Evolutionary conservation across 2,113 vertebrate species (phyloP).

Genomic region (Oostethus manadensis): DNA sequence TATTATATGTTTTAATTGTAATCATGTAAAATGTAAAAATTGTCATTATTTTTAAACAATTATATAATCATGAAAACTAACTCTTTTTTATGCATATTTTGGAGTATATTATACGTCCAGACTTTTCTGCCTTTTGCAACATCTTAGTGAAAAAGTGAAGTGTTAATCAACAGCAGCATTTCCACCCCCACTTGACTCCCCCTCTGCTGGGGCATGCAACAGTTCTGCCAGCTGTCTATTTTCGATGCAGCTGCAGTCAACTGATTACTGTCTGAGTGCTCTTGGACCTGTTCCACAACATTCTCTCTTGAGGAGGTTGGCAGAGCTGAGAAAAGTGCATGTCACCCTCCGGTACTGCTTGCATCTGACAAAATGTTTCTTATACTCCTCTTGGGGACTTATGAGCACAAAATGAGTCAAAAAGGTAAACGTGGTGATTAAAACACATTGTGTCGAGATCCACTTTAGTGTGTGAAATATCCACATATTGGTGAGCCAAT

Average conservation of each 20-base stretch:
- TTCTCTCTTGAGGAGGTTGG: slow-evolving; percentile 11
- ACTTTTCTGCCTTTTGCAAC: slow-evolving; percentile 4
- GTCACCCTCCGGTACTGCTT: too few relatives aligned
- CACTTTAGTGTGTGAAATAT: too few relatives aligned
- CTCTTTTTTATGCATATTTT: not conserved
- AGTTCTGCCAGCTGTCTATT: slow-evolving; percentile 53
- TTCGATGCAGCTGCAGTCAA: slow-evolving; percentile 32
- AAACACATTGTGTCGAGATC: too few relatives aligned
- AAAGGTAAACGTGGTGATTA: too few relatives aligned
- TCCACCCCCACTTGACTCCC: not conserved
- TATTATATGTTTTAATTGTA: too few relatives aligned
- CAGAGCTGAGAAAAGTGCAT: slow-evolving; percentile 11
- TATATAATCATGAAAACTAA: too few relatives aligned
- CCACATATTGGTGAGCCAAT: too few relatives aligned
- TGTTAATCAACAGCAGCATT: slow-evolving; percentile 3
- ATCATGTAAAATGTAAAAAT: too few relatives aligned
- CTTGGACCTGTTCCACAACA: slow-evolving; percentile 39
- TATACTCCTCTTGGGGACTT: too few relatives aligned
- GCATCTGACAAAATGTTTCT: too few relatives aligned
- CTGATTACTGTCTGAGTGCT: slow-evolving; percentile 46
- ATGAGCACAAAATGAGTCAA: too few relatives aligned
- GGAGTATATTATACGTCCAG: not conserved
- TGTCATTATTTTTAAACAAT: too few relatives aligned
- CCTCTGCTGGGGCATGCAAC: slow-evolving; percentile 22
- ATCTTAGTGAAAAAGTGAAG: not conserved